phyloP scores from a whole-genome alignment of 2,888 invertebrate species.

The Drosophila sordidula region DNA sequence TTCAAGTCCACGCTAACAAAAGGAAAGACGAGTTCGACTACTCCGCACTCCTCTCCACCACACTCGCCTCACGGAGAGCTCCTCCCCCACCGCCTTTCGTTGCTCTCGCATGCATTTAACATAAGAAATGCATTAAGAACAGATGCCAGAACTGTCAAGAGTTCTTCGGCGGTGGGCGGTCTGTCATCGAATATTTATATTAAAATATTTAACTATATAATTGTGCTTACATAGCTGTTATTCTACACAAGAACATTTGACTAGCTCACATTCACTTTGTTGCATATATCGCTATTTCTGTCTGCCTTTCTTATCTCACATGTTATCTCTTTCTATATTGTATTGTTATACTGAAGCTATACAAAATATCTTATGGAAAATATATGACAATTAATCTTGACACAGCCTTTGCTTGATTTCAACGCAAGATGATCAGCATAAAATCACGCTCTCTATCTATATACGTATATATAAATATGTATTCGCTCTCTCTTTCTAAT shows the following conservation, averaged over 20 bases:
- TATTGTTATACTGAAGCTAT: slow-evolving; percentile 44
- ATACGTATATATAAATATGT: neutral
- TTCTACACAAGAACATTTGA: slow-evolving; percentile 16
- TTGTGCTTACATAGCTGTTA: slow-evolving; percentile 39
- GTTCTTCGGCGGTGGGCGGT: neutral
- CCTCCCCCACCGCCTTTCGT: neutral
- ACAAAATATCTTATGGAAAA: slow-evolving; percentile 52
- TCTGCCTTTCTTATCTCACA: slow-evolving; percentile 12
- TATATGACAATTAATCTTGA: slow-evolving; percentile 58
- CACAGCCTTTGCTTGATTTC: neutral
- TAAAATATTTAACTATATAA: slow-evolving; percentile 37
- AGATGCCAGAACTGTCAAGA: slow-evolving; percentile 32
- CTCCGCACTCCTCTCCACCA: neutral
- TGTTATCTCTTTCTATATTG: slow-evolving; percentile 51
- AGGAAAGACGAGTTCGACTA: neutral
- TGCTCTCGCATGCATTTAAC: slow-evolving; percentile 27
- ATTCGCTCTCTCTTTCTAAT: neutral
- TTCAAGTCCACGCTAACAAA: slow-evolving; percentile 10
- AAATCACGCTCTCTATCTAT: neutral
- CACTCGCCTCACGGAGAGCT: slow-evolving; percentile 1
- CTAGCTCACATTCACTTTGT: slow-evolving; percentile 27
- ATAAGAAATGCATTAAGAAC: slow-evolving; percentile 43
- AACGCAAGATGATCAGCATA: neutral
- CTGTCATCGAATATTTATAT: slow-evolving; percentile 17
- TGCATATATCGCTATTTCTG: slow-evolving; percentile 2